A percentile compares a stretch with the other conserved stretches of the same genome.
Conservation (phyloP, 2,888 invertebrate species). For the Ectemnius continuus region DNA sequence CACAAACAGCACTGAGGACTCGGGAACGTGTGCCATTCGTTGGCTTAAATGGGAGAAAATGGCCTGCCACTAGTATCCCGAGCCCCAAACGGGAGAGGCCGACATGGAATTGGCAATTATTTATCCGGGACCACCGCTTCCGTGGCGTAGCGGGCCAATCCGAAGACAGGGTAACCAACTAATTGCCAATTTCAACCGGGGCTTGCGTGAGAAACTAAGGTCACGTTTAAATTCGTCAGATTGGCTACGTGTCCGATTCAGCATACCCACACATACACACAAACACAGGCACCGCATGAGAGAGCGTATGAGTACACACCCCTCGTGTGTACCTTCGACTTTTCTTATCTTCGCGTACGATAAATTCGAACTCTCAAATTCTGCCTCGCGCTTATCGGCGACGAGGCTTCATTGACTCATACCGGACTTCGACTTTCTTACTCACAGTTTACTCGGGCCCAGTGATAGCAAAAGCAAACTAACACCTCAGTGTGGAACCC, state of each 20-base stretch:
- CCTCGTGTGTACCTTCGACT: constrained; percentile 4
- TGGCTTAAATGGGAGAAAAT: constrained; percentile 58
- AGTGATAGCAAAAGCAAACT: background rate
- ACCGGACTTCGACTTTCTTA: background rate
- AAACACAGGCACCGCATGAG: background rate
- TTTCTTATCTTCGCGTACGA: constrained; percentile 32
- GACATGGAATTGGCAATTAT: constrained; percentile 67
- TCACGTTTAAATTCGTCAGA: constrained; percentile 41
- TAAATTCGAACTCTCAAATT: constrained; percentile 20
- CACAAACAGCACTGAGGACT: background rate
- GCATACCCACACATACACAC: too few species aligned
- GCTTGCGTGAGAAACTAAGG: constrained; percentile 40
- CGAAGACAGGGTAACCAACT: constrained; percentile 59
- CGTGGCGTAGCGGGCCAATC: constrained; percentile 34
- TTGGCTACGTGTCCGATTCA: constrained; percentile 13
- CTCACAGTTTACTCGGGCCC: background rate
- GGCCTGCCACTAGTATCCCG: constrained; percentile 54
- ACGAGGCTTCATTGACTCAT: background rate
- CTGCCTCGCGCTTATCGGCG: constrained; percentile 23
- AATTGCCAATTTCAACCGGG: constrained; percentile 64
- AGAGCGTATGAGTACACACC: background rate
- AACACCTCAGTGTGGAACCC: too few species aligned
- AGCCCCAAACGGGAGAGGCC: constrained; percentile 34
- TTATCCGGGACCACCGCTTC: constrained; percentile 59
- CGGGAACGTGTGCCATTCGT: constrained; percentile 8